Percentiles rank a stretch among this genome's conserved stretches.
Conservation (phyloP, 2,113 vertebrate genomes). For the Barbus barbus region DNA sequence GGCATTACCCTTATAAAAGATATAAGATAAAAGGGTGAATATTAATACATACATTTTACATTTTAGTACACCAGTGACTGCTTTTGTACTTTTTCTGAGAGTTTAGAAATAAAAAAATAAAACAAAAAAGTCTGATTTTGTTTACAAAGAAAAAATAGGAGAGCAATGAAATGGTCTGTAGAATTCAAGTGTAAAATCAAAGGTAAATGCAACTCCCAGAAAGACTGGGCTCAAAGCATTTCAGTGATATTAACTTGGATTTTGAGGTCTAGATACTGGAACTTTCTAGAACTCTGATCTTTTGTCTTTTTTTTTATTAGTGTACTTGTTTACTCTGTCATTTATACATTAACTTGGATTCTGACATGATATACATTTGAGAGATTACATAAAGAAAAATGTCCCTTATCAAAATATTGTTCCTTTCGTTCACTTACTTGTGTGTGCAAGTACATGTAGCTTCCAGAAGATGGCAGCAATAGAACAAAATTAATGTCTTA, state of each 20-base stretch:
- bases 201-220: not conserved
- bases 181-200: not conserved
- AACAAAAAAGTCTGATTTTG: not conserved
- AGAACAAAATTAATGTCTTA: not conserved
- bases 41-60: not conserved
- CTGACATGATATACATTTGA: slow-evolving; percentile 41
- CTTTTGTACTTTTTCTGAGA: not conserved
- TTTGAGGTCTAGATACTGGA: not conserved
- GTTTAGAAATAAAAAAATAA: not conserved
- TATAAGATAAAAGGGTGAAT: not conserved
- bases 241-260: not conserved
- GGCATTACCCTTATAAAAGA: not conserved
- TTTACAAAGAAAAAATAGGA: not conserved
- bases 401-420: slow-evolving; percentile 30
- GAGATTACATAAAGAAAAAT: slow-evolving; percentile 45
- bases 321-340: slow-evolving; percentile 39
- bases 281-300: not conserved
- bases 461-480: slow-evolving; percentile 29
- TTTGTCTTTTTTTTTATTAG: slow-evolving; percentile 30
- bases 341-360: slow-evolving; percentile 42
- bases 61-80: not conserved
- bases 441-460: too few relatives aligned
- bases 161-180: not conserved
- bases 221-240: not conserved
- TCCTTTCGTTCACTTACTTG: not conserved